Conservation (phyloP, 2,797 vertebrate species). For the Rhynchonycteris naso region DNA sequence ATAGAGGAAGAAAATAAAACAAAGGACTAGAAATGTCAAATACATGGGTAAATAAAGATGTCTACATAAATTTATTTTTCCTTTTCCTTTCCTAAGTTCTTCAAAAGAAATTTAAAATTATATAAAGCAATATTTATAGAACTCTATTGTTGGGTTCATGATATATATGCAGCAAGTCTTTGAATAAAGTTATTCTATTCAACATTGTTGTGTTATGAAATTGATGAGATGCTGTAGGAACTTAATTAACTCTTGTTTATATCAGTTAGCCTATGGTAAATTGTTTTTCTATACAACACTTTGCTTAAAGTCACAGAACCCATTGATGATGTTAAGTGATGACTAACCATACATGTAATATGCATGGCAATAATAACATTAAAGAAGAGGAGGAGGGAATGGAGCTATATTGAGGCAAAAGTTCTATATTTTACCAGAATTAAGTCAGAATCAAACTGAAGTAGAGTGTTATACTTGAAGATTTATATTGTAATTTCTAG, state of each 20-base stretch:
- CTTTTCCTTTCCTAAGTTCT: background rate
- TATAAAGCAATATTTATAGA: background rate
- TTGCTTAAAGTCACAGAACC: background rate
- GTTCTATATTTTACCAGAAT: background rate
- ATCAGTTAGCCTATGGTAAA: background rate
- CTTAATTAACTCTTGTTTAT: background rate
- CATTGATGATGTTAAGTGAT: background rate
- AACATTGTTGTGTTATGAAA: background rate
- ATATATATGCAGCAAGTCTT: background rate
- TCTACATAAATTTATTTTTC: background rate
- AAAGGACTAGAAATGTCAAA: background rate
- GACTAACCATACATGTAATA: background rate
- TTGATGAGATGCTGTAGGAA: background rate
- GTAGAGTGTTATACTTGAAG: background rate
- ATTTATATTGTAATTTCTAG: background rate
- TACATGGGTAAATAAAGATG: constrained; percentile 9
- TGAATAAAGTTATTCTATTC: background rate
- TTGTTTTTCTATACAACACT: background rate
- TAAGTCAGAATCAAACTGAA: background rate
- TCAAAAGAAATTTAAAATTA: constrained; percentile 33
- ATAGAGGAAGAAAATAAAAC: background rate
- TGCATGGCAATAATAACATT: background rate
- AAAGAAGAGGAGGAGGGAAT: background rate
- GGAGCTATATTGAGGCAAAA: background rate
- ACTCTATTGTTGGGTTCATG: background rate